phyloP scores from a whole-genome alignment of 2,888 invertebrate genomes.

The Pollenia amentaria region DNA sequence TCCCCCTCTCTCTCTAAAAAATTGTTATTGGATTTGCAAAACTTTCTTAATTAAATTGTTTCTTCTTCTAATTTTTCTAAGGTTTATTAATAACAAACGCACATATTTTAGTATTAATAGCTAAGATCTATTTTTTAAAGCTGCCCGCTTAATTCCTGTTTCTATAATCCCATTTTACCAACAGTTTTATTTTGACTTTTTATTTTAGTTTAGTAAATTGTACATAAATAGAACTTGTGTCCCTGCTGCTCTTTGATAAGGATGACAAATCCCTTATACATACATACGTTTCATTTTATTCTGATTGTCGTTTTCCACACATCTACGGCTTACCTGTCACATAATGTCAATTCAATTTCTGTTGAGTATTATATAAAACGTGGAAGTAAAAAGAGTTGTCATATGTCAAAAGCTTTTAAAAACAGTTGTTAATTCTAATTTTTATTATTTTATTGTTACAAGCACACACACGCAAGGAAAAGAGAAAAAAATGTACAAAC shows the following conservation, averaged over 20 bases:
- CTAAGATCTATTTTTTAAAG: too few species aligned
- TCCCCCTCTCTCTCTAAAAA: too few species aligned
- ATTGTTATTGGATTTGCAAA: too few species aligned
- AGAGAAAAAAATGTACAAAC: not conserved
- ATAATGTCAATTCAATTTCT: conserved; percentile 53
- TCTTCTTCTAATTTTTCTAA: too few species aligned
- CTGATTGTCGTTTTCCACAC: not conserved
- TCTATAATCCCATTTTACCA: not conserved
- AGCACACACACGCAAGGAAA: not conserved
- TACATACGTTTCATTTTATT: conserved; percentile 14
- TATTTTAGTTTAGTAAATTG: not conserved
- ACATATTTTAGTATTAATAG: too few species aligned
- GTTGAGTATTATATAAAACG: conserved; percentile 48
- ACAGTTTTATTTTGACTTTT: not conserved
- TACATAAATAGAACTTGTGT: conserved; percentile 18
- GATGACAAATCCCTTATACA: conserved; percentile 42
- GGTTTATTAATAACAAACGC: too few species aligned
- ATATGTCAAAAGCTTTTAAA: conserved; percentile 60
- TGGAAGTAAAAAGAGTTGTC: conserved; percentile 54
- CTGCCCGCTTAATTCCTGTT: too few species aligned
- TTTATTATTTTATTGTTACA: conserved; percentile 43
- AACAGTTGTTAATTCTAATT: conserved; percentile 46
- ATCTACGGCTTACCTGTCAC: conserved; percentile 46
- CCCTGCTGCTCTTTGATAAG: conserved; percentile 54
- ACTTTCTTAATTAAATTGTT: too few species aligned